Percentiles rank a stretch among this genome's conserved stretches.
Conservation (phyloP, 2,797 vertebrate genomes). For the Australoheros facetus region DNA sequence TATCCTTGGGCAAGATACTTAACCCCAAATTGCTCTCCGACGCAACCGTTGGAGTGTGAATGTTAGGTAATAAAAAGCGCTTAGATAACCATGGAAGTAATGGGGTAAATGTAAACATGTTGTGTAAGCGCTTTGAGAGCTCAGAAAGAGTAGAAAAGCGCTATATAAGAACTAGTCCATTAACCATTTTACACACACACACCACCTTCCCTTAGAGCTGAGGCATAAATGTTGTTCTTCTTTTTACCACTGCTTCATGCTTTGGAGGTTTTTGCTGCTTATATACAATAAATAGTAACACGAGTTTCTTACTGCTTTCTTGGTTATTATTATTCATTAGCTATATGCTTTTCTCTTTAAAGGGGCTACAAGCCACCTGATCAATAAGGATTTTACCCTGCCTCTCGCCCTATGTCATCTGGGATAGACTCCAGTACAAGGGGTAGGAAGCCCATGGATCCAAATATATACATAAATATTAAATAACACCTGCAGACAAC, state of each 20-base stretch:
- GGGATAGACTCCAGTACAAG: too few species aligned
- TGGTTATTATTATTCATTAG: background rate
- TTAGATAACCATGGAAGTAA: too few species aligned
- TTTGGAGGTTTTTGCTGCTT: background rate
- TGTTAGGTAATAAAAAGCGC: too few species aligned
- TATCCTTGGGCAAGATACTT: too few species aligned
- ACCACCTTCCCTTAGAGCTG: background rate
- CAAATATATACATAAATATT: background rate
- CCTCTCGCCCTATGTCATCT: background rate
- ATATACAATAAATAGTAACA: background rate
- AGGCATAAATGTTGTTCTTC: slow-evolving; percentile 8
- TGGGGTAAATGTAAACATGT: too few species aligned
- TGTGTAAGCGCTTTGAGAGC: too few species aligned
- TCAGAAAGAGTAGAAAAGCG: too few species aligned
- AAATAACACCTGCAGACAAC: background rate
- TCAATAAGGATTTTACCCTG: background rate
- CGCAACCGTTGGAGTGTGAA: too few species aligned
- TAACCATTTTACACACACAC: too few species aligned
- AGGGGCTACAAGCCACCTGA: background rate
- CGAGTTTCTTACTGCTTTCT: background rate
- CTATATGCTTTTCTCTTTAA: background rate
- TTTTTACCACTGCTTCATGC: background rate
- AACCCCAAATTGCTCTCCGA: too few species aligned
- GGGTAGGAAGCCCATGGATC: background rate
- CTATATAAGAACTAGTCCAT: too few species aligned